Evolutionary conservation across 2,888 invertebrate species (phyloP).

Genomic region (Pachymerium ferrugineum): DNA sequence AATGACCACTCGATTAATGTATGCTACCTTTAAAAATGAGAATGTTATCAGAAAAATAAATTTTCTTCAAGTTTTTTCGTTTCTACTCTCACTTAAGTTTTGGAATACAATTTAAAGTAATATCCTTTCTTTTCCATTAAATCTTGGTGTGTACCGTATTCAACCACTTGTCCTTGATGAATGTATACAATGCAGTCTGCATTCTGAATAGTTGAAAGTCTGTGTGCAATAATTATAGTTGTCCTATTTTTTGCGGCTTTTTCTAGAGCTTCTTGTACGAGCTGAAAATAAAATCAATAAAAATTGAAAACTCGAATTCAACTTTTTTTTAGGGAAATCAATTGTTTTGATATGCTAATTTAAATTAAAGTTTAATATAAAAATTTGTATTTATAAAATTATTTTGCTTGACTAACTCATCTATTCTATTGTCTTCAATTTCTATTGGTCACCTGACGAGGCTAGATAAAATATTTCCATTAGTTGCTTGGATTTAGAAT

Average conservation of each 20-base stretch:
- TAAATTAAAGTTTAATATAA: not conserved
- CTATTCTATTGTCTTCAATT: no score
- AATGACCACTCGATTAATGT: no score
- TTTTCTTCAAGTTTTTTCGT: not conserved
- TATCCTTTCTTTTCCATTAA: conserved; percentile 61
- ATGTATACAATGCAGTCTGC: conserved; percentile 54
- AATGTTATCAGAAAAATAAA: not conserved
- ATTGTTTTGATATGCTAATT: no score
- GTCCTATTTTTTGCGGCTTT: conserved; percentile 73
- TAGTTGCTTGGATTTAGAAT: no score
- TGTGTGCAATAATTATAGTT: conserved; percentile 79
- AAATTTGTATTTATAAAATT: not conserved
- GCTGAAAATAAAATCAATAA: conserved; percentile 52
- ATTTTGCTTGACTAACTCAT: no score
- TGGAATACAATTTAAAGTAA: conserved; percentile 51
- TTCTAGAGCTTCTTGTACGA: conserved; percentile 81
- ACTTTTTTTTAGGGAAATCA: no score
- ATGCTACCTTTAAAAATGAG: no score
- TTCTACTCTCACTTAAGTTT: not conserved
- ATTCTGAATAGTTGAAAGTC: conserved; percentile 73
- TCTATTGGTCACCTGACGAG: no score
- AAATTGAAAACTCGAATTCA: no score
- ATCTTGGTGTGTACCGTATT: conserved; percentile 64
- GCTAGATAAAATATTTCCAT: no score
- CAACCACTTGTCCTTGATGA: conserved; percentile 64